phyloP scores from a whole-genome alignment of 1,140 invertebrate genomes.

The Lordiphosa stackelbergi region DNA sequence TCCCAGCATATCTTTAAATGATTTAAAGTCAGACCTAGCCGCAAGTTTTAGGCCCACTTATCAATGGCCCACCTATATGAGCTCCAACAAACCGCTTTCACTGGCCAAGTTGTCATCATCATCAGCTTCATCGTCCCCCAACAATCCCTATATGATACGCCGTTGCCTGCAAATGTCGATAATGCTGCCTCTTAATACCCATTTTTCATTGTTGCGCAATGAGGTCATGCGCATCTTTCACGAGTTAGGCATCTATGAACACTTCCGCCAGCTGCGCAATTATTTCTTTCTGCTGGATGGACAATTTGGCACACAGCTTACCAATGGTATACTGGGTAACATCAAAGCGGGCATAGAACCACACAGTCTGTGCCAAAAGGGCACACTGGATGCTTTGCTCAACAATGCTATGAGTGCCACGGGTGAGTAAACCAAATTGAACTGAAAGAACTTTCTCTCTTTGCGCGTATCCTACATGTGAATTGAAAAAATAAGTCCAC shows the following conservation, averaged over 20 bases:
- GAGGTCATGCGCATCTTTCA: constrained; percentile 84
- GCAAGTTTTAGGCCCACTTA: not conserved
- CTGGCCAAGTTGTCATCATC: too few relatives aligned
- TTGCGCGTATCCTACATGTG: too few relatives aligned
- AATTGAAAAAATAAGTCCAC: too few relatives aligned
- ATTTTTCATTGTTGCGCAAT: constrained; percentile 83
- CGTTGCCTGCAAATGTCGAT: constrained; percentile 83
- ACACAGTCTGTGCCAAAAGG: constrained; percentile 83
- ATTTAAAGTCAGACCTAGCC: too few relatives aligned
- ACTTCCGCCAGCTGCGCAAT: constrained; percentile 84
- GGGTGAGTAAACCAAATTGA: constrained; percentile 58
- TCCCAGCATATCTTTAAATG: too few relatives aligned
- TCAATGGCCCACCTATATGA: not conserved
- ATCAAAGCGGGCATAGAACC: constrained; percentile 81
- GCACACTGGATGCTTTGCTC: constrained; percentile 82
- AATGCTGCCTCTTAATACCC: constrained; percentile 82
- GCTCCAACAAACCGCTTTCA: not conserved
- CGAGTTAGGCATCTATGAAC: constrained; percentile 82
- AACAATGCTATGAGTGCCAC: constrained; percentile 79
- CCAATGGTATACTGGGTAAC: constrained; percentile 82
- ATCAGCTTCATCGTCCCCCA: not conserved
- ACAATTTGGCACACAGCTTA: constrained; percentile 85
- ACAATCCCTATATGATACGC: constrained; percentile 75
- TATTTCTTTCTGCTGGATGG: constrained; percentile 88
- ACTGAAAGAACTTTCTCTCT: too few relatives aligned